phyloP scores from a whole-genome alignment of 2,888 invertebrate genomes.

The Cheilosia soror region DNA sequence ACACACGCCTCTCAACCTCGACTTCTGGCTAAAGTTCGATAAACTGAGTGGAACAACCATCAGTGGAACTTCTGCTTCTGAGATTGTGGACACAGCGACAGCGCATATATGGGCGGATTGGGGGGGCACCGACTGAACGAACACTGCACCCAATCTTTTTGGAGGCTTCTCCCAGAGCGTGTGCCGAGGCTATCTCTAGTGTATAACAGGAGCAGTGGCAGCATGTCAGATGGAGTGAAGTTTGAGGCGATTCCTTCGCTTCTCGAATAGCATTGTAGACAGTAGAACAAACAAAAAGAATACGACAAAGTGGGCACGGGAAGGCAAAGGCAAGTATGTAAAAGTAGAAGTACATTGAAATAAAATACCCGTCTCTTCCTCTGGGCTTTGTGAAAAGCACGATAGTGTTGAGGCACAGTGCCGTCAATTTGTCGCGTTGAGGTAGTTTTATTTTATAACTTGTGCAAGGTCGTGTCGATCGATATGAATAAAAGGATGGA shows the following conservation, averaged over 20 bases:
- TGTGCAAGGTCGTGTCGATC: not conserved
- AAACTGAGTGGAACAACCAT: conserved; percentile 57
- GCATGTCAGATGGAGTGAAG: conserved; percentile 57
- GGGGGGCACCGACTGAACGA: conserved; percentile 36
- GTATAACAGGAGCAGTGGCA: conserved; percentile 11
- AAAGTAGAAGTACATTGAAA: conserved; percentile 18
- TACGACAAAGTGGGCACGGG: not conserved
- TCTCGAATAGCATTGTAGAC: conserved; percentile 24
- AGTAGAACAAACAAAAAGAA: conserved; percentile 31
- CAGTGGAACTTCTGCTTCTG: conserved; percentile 45
- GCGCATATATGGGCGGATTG: not conserved
- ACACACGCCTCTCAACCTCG: conserved; percentile 67
- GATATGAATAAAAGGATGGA: not conserved
- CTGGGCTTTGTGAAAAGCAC: conserved; percentile 10
- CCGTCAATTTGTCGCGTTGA: conserved; percentile 17
- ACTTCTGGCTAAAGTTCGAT: conserved; percentile 73
- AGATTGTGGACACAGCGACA: not conserved
- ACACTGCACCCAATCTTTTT: conserved; percentile 28
- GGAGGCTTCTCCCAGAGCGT: conserved; percentile 57
- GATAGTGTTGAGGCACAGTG: conserved; percentile 39
- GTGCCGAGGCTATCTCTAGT: not conserved
- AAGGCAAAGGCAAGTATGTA: conserved; percentile 8
- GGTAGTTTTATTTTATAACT: not conserved
- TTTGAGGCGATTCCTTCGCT: conserved; percentile 58
- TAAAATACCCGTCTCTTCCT: conserved; percentile 24